These are phyloP conservation scores for Coptodon bakossiorum DNA, from an alignment of 2,113 vertebrate genomes.

Conservation along the genomic window DNA sequence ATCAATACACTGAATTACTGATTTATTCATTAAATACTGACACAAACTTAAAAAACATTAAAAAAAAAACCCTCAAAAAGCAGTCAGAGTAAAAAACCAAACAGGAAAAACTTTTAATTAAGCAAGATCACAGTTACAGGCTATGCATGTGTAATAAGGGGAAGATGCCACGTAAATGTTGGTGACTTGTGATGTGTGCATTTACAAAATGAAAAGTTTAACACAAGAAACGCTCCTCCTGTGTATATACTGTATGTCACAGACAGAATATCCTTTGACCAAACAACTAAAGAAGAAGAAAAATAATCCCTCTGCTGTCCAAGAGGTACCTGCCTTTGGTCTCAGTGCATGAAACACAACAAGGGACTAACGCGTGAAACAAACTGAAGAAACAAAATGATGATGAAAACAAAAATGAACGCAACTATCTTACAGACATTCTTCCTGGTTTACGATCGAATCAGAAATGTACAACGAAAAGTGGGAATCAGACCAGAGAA, in stretches of 20 bases:
- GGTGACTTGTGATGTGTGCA: slow-evolving; percentile 6
- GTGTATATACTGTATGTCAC: slow-evolving; percentile 17
- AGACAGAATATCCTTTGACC: slow-evolving; percentile 25
- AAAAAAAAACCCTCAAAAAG: neutral
- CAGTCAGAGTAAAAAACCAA: slow-evolving; percentile 46
- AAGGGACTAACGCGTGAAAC: slow-evolving; percentile 19
- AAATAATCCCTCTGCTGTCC: slow-evolving; percentile 23
- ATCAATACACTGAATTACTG: neutral
- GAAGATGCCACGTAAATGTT: slow-evolving; percentile 13
- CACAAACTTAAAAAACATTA: neutral
- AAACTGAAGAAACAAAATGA: slow-evolving; percentile 20
- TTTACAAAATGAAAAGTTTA: slow-evolving; percentile 16
- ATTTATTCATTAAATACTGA: neutral
- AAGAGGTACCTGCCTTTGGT: slow-evolving; percentile 51
- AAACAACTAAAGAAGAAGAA: neutral
- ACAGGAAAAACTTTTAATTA: slow-evolving; percentile 59
- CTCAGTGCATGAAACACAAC: slow-evolving; percentile 55
- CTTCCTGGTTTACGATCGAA: slow-evolving; percentile 6
- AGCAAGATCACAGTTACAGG: slow-evolving; percentile 62
- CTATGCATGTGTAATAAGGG: slow-evolving; percentile 25
- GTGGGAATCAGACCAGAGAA: neutral
- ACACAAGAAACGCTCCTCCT: slow-evolving; percentile 9
- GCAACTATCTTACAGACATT: neutral
- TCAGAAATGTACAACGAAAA: slow-evolving; percentile 32
- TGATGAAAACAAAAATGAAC: neutral